phyloP scores from a whole-genome alignment of 2,888 invertebrate genomes.

The Pristionchus maxplancki region DNA sequence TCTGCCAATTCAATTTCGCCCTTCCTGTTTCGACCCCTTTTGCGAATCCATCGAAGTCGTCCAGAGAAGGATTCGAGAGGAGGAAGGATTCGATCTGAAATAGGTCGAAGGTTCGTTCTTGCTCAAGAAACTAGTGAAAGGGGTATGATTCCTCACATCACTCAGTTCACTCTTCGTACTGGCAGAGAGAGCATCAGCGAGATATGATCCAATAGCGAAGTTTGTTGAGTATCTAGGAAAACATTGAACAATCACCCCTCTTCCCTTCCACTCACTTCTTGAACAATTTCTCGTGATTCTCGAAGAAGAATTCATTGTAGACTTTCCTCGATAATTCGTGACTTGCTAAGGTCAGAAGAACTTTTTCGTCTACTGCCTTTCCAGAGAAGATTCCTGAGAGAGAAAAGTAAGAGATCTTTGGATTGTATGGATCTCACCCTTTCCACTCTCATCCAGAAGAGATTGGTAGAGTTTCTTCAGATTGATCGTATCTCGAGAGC shows the following conservation, averaged over 20 bases:
- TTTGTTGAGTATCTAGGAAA: background rate
- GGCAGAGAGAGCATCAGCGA: background rate
- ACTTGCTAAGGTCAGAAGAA: background rate
- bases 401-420: background rate
- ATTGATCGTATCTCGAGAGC: constrained; percentile 38
- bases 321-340: constrained; percentile 28
- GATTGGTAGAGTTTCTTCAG: constrained; percentile 44
- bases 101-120: background rate
- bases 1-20: constrained; percentile 17
- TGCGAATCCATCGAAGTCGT: constrained; percentile 38
- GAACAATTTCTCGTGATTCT: constrained; percentile 44
- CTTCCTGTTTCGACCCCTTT: constrained; percentile 21
- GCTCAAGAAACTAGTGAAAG: too few species aligned
- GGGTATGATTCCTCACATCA: constrained; percentile 21
- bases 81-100: constrained; percentile 45
- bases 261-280: constrained; percentile 36
- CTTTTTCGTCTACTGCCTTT: background rate
- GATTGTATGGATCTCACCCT: background rate
- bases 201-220: background rate
- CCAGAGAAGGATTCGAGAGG: background rate
- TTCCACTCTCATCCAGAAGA: constrained; percentile 17
- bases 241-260: background rate
- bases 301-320: constrained; percentile 51
- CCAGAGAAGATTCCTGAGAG: constrained; percentile 31
- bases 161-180: constrained; percentile 10